These are phyloP conservation scores for Itoplectis maculator DNA, from an alignment of 2,888 invertebrate species.

Conservation along the genomic window DNA sequence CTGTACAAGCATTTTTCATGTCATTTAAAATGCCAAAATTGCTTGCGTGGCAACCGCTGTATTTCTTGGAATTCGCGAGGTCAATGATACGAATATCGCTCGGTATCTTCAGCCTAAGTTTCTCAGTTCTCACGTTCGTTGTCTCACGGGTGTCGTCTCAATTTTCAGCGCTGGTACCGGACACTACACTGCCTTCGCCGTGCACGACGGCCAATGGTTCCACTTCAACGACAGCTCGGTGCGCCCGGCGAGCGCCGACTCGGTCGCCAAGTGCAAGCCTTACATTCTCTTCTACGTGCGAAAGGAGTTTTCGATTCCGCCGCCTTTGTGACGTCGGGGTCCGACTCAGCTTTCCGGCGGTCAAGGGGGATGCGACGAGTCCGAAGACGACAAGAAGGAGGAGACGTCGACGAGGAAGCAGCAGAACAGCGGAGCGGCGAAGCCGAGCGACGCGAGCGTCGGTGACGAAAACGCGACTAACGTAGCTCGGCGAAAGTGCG, in stretches of 20 bases:
- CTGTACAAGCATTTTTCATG: neutral
- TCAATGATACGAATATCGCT: constrained; percentile 42
- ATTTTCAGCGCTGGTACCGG: constrained; percentile 91
- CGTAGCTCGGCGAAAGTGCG: constrained; percentile 56
- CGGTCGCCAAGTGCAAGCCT: constrained; percentile 92
- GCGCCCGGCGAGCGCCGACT: constrained; percentile 88
- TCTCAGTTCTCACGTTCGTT: constrained; percentile 21
- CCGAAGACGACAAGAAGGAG: constrained; percentile 64
- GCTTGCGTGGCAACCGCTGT: neutral
- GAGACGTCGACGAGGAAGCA: constrained; percentile 52
- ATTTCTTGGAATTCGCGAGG: neutral
- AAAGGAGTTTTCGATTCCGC: constrained; percentile 86
- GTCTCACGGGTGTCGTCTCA: constrained; percentile 9
- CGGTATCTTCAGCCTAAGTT: constrained; percentile 32
- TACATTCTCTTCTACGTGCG: constrained; percentile 94
- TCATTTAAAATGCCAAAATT: neutral
- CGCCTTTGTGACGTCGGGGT: constrained; percentile 81
- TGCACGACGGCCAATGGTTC: constrained; percentile 92
- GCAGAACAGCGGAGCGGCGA: constrained; percentile 12
- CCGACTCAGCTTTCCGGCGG: constrained; percentile 51
- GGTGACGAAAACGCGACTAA: constrained; percentile 48
- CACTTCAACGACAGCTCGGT: constrained; percentile 95
- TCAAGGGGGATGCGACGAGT: constrained; percentile 62
- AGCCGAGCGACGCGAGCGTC: constrained; percentile 38
- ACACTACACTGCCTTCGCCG: constrained; percentile 94